Percentiles rank a stretch among this genome's conserved stretches.
phyloP scores from a whole-genome alignment of 2,888 invertebrate genomes.

The Conomelus anceps region DNA sequence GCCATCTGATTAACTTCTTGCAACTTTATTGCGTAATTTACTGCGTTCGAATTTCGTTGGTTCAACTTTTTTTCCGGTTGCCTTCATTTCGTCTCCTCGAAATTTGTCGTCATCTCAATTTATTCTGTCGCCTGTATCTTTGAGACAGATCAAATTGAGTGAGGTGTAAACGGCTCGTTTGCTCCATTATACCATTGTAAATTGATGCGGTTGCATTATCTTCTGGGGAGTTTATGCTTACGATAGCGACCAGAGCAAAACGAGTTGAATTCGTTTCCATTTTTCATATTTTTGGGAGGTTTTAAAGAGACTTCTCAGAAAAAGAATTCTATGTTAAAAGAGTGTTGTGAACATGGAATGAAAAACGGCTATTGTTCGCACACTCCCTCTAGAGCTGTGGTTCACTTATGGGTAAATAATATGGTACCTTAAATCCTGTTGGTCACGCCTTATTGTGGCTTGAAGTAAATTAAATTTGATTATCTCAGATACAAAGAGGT shows the following conservation, averaged over 20 bases:
- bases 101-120: neutral
- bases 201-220: neutral
- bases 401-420: too few relatives aligned
- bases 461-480: too few relatives aligned
- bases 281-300: too few relatives aligned
- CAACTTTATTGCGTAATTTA: constrained; percentile 9
- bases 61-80: neutral
- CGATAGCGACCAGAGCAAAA: neutral
- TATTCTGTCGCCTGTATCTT: neutral
- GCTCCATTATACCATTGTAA: neutral
- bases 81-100: too few relatives aligned
- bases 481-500: too few relatives aligned
- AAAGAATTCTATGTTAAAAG: too few relatives aligned
- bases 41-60: neutral
- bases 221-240: neutral
- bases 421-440: too few relatives aligned
- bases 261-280: neutral
- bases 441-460: too few relatives aligned
- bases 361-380: too few relatives aligned
- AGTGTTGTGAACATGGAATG: too few relatives aligned
- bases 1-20: constrained; percentile 11
- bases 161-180: neutral
- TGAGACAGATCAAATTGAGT: neutral
- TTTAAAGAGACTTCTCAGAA: too few relatives aligned
- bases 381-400: too few relatives aligned